A percentile compares a stretch with the other conserved stretches of the same genome.
phyloP scores from a whole-genome alignment of 92 coral and sea anemone genomes.

The Metridium senile region DNA sequence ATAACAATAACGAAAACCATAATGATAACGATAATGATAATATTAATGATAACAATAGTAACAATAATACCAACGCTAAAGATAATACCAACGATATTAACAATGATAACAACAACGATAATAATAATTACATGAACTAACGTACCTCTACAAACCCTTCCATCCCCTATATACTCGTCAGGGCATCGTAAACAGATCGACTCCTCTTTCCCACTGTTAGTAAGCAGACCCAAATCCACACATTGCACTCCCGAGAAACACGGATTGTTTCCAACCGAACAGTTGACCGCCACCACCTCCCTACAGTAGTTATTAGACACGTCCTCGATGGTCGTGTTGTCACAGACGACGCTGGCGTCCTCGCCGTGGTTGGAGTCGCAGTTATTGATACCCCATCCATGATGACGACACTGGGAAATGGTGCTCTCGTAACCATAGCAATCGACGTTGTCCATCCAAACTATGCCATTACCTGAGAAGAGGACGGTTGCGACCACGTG shows the following conservation, averaged over 20 bases:
- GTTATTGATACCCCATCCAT: constrained; percentile 81
- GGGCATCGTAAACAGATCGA: constrained; percentile 87
- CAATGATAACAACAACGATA: not conserved
- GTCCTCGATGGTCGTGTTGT: constrained; percentile 76
- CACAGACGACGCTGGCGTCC: constrained; percentile 82
- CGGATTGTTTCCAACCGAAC: constrained; percentile 19
- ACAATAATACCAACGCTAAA: too few species aligned
- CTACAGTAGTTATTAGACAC: constrained; percentile 81
- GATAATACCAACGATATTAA: not conserved
- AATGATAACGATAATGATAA: not conserved
- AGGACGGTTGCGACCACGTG: too few species aligned
- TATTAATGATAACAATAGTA: too few species aligned
- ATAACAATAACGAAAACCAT: not conserved
- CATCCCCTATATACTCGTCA: constrained; percentile 71
- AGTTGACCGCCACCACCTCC: constrained; percentile 28
- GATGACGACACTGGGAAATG: constrained; percentile 70
- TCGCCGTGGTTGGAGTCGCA: constrained; percentile 77
- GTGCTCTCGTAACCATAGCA: constrained; percentile 87
- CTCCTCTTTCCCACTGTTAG: constrained; percentile 17
- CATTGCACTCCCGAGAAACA: constrained; percentile 66
- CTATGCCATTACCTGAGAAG: constrained; percentile 57
- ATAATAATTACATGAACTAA: not conserved
- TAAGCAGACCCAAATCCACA: constrained; percentile 47
- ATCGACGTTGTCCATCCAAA: constrained; percentile 87
- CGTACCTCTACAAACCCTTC: constrained; percentile 78